Evolutionary conservation across 37 sponge, comb jelly and placozoan genomes (phyloP), one percentile per base, ranked within the genome.

Genomic region (Axinella damicornis): DNA sequence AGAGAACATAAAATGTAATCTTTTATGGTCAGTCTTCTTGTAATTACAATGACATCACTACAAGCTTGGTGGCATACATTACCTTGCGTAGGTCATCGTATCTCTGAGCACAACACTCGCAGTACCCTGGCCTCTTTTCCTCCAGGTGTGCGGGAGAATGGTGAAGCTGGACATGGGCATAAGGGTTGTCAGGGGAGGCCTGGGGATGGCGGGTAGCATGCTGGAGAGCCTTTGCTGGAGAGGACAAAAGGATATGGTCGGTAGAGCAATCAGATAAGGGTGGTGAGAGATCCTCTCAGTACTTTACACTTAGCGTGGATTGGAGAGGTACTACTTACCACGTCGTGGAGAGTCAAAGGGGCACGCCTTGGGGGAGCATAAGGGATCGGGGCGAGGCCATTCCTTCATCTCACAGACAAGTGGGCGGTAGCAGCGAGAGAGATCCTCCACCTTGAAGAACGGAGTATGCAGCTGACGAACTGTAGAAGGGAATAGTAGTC

Each of bases 381-480:
- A 16, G 25, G 18, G 27, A 24, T 72, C 13, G 2, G 83, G 74
- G 61, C 18, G 60, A 0, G 93, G 93, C 93, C 93, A 92, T 9
- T 2, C 16, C 31, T 78, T 57, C 24, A 81, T 71, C 65, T 92
- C 88, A 38, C 64, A 46, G 38, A 92, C 61, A 6, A 92, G 79
- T 2, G 93, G 93, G 4, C 81, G 79, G 84, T 88, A 92, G 0
- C 18, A 4, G 0, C 68, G 58, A n/a, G 84, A 83, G 37, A 33
- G n/a, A 39, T 92, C 93, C 64, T 88, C 93, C 17, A 87, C 78
- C 74, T 92, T 92, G 64, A 92, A 40, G 71, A 88, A 92, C 18
- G 93, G 88, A 6, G 37, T 36, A 41, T 65, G 78, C 59, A 92
- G 77, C 19, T 78, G 17, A 15, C 81, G 54, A 0, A 84, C 89